phyloP scores from a whole-genome alignment of 2,113 vertebrate genomes.

The Acanthisitta chloris region DNA sequence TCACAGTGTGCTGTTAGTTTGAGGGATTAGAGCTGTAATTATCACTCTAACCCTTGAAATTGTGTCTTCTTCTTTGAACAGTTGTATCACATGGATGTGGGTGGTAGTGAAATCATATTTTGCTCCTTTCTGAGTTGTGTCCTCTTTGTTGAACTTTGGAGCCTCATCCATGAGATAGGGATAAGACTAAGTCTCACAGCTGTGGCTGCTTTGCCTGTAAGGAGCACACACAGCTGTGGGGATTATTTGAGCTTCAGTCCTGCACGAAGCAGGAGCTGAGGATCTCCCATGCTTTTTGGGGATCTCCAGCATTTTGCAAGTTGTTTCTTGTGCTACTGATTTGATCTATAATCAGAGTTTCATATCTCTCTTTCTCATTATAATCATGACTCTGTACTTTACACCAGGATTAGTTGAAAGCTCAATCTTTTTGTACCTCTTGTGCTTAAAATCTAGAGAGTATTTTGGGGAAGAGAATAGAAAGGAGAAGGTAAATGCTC shows the following conservation, averaged over 20 bases:
- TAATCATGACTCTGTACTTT: neutral
- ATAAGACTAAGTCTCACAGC: neutral
- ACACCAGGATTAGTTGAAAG: neutral
- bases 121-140: neutral
- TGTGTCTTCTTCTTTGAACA: neutral
- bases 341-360: neutral
- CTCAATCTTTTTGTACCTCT: neutral
- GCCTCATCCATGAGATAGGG: neutral
- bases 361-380: neutral
- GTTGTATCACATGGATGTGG: neutral
- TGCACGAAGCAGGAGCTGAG: neutral
- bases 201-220: neutral
- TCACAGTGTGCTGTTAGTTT: neutral
- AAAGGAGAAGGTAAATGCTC: neutral
- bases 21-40: neutral
- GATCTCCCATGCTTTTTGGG: neutral
- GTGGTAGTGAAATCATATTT: neutral
- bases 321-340: neutral
- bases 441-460: neutral
- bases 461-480: neutral
- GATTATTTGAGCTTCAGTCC: too few relatives aligned
- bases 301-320: neutral
- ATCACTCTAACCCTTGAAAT: neutral
- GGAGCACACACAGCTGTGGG: neutral
- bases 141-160: neutral